These are phyloP conservation scores for Macaria notata DNA, from an alignment of 2,888 invertebrate genomes.

Conservation along the genomic window DNA sequence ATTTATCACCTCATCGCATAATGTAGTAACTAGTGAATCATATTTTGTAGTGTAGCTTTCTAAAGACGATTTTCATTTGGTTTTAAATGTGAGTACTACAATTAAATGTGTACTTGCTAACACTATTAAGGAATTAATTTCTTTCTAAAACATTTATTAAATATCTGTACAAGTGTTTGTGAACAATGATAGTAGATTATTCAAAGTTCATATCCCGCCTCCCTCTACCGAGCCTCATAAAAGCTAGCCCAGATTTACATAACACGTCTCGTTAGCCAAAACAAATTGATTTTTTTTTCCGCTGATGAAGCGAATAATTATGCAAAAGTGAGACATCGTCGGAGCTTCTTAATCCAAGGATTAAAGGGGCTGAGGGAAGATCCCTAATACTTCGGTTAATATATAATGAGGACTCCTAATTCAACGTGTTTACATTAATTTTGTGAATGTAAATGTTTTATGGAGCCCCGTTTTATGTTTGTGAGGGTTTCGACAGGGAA, in stretches of 20 bases:
- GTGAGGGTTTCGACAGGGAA: slow-evolving; percentile 16
- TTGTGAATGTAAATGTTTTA: slow-evolving; percentile 52
- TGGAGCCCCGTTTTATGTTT: slow-evolving; percentile 27
- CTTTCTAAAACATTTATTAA: too few species aligned
- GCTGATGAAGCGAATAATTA: slow-evolving; percentile 71
- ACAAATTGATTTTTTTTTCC: slow-evolving; percentile 65
- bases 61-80: too few species aligned
- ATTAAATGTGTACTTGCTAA: too few species aligned
- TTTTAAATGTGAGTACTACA: too few species aligned
- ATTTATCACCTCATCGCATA: too few species aligned
- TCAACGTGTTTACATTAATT: slow-evolving; percentile 74
- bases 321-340: slow-evolving; percentile 66
- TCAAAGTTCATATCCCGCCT: too few species aligned
- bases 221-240: neutral
- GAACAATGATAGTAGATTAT: too few species aligned
- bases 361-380: slow-evolving; percentile 68
- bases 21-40: too few species aligned
- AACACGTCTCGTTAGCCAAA: slow-evolving; percentile 36
- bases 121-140: too few species aligned
- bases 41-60: too few species aligned
- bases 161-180: too few species aligned
- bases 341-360: slow-evolving; percentile 65
- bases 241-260: slow-evolving; percentile 30
- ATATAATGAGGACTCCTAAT: slow-evolving; percentile 72
- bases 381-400: slow-evolving; percentile 68